Evolutionary conservation across 2,797 vertebrate genomes (phyloP), one percentile per base, ranked within the genome.

Genomic region (Euthynnus affinis): DNA sequence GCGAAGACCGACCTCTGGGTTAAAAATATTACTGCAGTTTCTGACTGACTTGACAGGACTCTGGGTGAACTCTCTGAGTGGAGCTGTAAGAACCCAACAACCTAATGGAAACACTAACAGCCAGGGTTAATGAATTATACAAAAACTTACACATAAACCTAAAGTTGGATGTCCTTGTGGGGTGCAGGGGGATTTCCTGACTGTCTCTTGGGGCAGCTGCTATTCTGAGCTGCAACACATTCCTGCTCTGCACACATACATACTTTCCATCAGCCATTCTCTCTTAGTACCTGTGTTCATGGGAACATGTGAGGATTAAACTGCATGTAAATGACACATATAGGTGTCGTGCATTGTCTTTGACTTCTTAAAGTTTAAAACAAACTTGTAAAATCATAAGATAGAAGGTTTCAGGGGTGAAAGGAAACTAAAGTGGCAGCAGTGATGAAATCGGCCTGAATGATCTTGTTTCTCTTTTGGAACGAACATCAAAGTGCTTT

Each of bases 221-320:
- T 95, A 95, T 94, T 95, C 90, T 86, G 71, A 91, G 92, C 78
- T 70, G 68, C 66, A 88, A 89, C 78, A 80, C 70, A 84, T 92
- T 95, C 94, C 92, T 88, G 78, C 77, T 91, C 83, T 74, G 89
- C 83, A 79, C 76, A 69, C 81, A 72, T 81, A 48, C 86, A 88
- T 89, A 84, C 80, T 95, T 94, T 95, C 93, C 94, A 92, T 76
- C 42, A 25, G 83, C 48, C 71, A 86, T 94, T 93, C 86, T 91
- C 86, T 84, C 62, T 51, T 13, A 37, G 76, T 42, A 68, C n/a
- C 59, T 14, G 37, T 73, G 71, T 82, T 66, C 55, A 57, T 29
- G 29, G 34, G 20, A 52, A 29, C 22, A 18, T 27, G 37, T 51
- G 44, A 20, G 40, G 34, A 14, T 66, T 14, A 65, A 63, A 69